Percentiles rank a stretch among this genome's conserved stretches.
Conservation (phyloP, 2,113 vertebrate genomes). For the Pica pica region DNA sequence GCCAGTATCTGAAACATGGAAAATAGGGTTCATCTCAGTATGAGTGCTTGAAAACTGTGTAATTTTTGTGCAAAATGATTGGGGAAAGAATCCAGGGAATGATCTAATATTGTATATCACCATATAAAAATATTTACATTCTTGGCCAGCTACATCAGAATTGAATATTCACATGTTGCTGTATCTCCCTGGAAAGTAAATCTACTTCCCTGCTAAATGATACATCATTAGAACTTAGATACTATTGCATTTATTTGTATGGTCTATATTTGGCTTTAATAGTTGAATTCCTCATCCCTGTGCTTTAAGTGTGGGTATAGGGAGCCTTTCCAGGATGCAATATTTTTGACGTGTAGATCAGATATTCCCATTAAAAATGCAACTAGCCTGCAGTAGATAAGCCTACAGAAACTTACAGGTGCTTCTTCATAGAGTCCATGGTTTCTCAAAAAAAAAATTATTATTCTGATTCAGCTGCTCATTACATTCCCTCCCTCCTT, state of each 20-base stretch:
- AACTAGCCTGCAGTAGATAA: background rate
- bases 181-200: background rate
- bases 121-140: conserved; percentile 4
- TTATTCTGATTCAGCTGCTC: background rate
- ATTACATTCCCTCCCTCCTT: no score
- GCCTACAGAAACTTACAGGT: background rate
- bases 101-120: background rate
- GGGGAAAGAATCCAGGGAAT: background rate
- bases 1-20: background rate
- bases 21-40: background rate
- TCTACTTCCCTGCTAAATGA: background rate
- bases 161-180: background rate
- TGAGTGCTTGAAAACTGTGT: background rate
- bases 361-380: background rate
- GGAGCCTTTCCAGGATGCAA: background rate
- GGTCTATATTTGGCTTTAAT: background rate
- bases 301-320: background rate
- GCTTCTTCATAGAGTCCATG: background rate
- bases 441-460: background rate
- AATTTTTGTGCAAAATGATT: background rate
- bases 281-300: background rate
- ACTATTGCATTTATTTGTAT: background rate
- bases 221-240: background rate
- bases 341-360: background rate
- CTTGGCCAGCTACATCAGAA: background rate